Conservation (phyloP, 2,113 vertebrate species). For the Bungarus multicinctus region DNA sequence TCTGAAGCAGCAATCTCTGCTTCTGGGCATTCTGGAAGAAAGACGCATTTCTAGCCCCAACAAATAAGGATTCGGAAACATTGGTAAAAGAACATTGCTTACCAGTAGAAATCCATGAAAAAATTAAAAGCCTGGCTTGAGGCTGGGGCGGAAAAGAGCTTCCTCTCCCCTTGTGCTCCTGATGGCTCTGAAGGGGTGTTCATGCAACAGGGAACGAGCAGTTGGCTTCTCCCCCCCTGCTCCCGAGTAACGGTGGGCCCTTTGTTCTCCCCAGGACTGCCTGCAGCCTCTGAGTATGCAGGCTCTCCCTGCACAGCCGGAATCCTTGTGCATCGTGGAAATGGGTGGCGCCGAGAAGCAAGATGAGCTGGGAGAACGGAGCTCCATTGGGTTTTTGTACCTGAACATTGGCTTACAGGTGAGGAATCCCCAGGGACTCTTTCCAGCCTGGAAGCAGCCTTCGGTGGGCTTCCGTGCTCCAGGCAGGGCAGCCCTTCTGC, state of each 20-base stretch:
- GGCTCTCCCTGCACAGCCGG: slow-evolving; percentile 93
- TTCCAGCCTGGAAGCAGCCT: accelerated
- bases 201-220: background rate
- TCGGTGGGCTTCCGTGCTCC: too few relatives aligned
- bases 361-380: slow-evolving; percentile 93
- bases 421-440: background rate
- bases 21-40: background rate
- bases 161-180: background rate
- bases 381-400: slow-evolving; percentile 94
- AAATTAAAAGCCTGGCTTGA: background rate
- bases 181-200: background rate
- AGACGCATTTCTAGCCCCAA: background rate
- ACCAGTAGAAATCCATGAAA: background rate
- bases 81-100: background rate
- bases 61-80: background rate
- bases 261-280: slow-evolving; percentile 78
- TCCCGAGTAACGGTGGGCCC: background rate
- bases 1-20: background rate
- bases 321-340: slow-evolving; percentile 95
- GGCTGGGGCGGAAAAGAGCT: background rate
- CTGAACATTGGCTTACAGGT: slow-evolving; percentile 98
- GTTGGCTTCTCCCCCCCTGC: background rate
- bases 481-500: too few relatives aligned
- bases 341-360: slow-evolving; percentile 98
- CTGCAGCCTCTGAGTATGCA: slow-evolving; percentile 97